These are phyloP conservation scores for Drosophila burlai DNA, from an alignment of 1,140 invertebrate species.

Conservation along the genomic window DNA sequence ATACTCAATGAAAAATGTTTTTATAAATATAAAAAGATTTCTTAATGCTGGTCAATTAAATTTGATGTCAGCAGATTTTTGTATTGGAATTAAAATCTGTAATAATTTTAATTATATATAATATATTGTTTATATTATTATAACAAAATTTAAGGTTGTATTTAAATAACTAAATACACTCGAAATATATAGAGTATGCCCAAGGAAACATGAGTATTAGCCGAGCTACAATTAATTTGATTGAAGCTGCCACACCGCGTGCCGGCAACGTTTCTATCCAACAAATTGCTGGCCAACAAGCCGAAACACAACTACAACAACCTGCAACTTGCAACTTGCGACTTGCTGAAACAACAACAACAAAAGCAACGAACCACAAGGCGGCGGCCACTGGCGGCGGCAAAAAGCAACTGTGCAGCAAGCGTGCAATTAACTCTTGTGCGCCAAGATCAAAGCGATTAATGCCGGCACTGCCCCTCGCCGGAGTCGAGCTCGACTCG, in stretches of 20 bases:
- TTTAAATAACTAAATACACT: background rate
- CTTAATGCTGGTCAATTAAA: background rate
- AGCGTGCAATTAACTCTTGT: slow-evolving; percentile 84
- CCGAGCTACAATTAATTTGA: slow-evolving; percentile 78
- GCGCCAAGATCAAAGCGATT: slow-evolving; percentile 85
- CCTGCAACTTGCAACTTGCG: slow-evolving; percentile 15
- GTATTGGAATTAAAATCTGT: background rate
- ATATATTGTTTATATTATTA: background rate
- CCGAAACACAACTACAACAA: slow-evolving; percentile 31
- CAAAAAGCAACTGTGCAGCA: slow-evolving; percentile 72
- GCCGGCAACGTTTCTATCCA: slow-evolving; percentile 70
- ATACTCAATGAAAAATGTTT: background rate
- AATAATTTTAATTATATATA: background rate
- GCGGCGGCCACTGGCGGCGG: slow-evolving; percentile 1
- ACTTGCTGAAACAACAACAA: slow-evolving; percentile 13
- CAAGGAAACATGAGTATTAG: slow-evolving; percentile 16
- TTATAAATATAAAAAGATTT: background rate
- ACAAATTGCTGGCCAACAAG: slow-evolving; percentile 65
- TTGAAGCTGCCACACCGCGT: slow-evolving; percentile 82
- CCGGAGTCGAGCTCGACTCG: slow-evolving; percentile 8
- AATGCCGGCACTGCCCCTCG: slow-evolving; percentile 63
- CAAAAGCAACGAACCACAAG: slow-evolving; percentile 35
- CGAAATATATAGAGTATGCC: background rate
- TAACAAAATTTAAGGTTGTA: background rate
- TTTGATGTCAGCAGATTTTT: background rate